Percentiles rank a stretch among this genome's conserved stretches.
Conservation (phyloP, 2,797 vertebrate species). For the Schizothorax lantsangensis region DNA sequence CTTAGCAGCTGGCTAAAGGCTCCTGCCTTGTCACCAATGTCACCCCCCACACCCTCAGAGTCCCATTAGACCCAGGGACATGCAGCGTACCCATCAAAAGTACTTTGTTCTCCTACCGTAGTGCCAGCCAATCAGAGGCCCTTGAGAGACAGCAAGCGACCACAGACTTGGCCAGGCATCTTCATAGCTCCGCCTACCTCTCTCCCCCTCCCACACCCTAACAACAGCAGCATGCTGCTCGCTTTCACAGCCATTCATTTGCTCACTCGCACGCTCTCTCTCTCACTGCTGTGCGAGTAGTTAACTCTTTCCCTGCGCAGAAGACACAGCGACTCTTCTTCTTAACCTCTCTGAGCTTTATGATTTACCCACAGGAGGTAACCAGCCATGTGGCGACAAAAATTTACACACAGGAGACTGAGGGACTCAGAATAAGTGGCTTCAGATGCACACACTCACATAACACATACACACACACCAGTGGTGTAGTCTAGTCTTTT, state of each 20-base stretch:
- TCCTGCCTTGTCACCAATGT: constrained; percentile 65
- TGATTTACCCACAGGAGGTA: constrained; percentile 28
- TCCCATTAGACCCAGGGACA: constrained; percentile 54
- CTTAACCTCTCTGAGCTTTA: constrained; percentile 21
- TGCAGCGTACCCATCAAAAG: constrained; percentile 75
- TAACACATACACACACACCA: constrained; percentile 36
- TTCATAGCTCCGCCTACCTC: constrained; percentile 66
- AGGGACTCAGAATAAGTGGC: constrained; percentile 6
- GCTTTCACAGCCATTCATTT: constrained; percentile 44
- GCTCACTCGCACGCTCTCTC: constrained; percentile 34
- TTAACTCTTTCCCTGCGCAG: constrained; percentile 41
- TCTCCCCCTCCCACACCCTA: constrained; percentile 66
- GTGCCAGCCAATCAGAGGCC: constrained; percentile 73
- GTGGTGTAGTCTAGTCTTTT: no score
- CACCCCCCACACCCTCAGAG: constrained; percentile 42
- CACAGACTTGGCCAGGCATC: constrained; percentile 71
- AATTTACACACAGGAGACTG: constrained; percentile 10
- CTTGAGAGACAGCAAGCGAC: constrained; percentile 63
- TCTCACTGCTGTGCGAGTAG: neutral
- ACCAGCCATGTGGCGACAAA: constrained; percentile 8
- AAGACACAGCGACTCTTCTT: neutral
- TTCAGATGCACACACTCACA: constrained; percentile 9
- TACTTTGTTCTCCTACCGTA: constrained; percentile 73
- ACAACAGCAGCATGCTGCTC: constrained; percentile 77
- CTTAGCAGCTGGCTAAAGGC: constrained; percentile 73